phyloP scores from a whole-genome alignment of 2,113 vertebrate genomes.

The Ctenodactylus gundi region DNA sequence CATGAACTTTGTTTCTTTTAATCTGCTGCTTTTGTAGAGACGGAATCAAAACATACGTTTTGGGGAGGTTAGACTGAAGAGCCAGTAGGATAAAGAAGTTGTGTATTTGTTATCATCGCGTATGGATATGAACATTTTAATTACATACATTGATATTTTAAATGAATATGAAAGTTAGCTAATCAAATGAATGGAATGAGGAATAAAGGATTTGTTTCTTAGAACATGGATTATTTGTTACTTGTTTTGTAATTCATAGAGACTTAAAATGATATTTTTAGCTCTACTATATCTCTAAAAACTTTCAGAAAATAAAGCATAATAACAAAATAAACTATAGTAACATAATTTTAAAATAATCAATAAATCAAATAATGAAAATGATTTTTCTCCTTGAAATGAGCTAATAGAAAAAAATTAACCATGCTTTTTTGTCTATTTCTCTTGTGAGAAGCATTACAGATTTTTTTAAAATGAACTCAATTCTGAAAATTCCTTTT shows the following conservation, averaged over 20 bases:
- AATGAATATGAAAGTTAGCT: background rate
- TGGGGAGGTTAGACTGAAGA: background rate
- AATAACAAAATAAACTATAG: too few species aligned
- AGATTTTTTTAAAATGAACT: slow-evolving; percentile 43
- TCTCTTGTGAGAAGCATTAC: slow-evolving; percentile 25
- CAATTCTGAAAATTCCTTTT: slow-evolving; percentile 37
- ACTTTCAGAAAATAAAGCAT: background rate
- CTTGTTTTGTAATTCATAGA: background rate
- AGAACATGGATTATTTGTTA: background rate
- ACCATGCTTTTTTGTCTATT: background rate
- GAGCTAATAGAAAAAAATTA: background rate
- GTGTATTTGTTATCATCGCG: background rate
- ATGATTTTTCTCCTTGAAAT: background rate
- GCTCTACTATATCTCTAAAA: background rate
- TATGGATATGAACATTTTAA: background rate
- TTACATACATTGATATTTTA: background rate
- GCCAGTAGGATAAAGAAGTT: too few species aligned
- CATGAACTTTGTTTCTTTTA: background rate
- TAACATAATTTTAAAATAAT: slow-evolving; percentile 7
- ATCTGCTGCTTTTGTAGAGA: background rate
- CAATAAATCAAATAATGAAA: slow-evolving; percentile 33
- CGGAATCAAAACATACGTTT: background rate
- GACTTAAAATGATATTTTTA: background rate
- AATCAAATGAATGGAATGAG: background rate
- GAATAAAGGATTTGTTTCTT: background rate